Evolutionary conservation across 92 coral and sea anemone genomes (phyloP).

Genomic region (Diadumene lineata): DNA sequence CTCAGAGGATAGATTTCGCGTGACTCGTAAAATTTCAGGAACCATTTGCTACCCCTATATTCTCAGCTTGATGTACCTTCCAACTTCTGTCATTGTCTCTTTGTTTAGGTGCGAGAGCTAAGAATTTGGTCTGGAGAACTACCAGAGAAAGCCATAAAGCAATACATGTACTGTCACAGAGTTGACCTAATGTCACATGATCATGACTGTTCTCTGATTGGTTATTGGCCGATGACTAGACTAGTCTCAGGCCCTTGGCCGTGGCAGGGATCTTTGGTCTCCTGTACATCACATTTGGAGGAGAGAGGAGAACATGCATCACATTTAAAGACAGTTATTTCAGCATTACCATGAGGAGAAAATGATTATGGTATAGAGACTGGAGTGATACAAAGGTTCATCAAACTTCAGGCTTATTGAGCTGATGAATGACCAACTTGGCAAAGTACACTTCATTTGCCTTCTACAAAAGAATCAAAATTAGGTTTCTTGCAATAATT

Average conservation of each 20-base stretch:
- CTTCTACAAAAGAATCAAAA: no score
- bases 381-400: no score
- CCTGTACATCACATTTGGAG: constrained; percentile 74
- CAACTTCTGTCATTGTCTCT: no score
- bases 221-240: constrained; percentile 92
- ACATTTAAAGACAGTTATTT: constrained; percentile 56
- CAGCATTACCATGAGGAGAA: constrained; percentile 54
- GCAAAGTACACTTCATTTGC: no score
- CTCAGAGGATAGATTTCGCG: no score
- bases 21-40: no score
- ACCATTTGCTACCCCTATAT: no score
- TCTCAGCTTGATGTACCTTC: no score
- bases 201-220: constrained; percentile 67
- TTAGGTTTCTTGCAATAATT: no score
- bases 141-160: constrained; percentile 61
- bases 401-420: no score
- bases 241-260: constrained; percentile 91
- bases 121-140: constrained; percentile 79
- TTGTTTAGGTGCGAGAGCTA: constrained; percentile 68
- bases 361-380: no score
- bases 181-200: constrained; percentile 64
- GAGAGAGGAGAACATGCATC: constrained; percentile 49
- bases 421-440: no score
- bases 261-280: constrained; percentile 79
- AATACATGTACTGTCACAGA: constrained; percentile 75